These are phyloP conservation scores for Polydrusus pterygomalis DNA, from an alignment of 2,888 invertebrate genomes.

Conservation along the genomic window DNA sequence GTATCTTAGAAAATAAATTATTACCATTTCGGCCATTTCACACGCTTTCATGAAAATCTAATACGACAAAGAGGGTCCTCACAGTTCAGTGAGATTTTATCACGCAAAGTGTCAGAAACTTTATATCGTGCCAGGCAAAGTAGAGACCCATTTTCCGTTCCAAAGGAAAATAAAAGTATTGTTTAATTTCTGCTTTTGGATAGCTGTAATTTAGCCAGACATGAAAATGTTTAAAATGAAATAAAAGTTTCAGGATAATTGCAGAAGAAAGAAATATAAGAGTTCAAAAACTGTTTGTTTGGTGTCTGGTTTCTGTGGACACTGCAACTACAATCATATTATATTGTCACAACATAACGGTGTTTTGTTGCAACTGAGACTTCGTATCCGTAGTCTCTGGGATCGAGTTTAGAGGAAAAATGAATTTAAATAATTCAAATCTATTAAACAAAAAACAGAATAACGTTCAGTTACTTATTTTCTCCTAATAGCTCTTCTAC, in stretches of 20 bases:
- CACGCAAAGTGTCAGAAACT: slow-evolving; percentile 41
- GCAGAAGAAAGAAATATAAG: neutral
- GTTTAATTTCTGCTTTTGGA: slow-evolving; percentile 14
- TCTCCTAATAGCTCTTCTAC: too few species aligned
- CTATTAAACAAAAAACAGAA: too few species aligned
- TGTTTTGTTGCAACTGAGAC: too few species aligned
- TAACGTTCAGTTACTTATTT: too few species aligned
- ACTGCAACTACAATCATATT: too few species aligned
- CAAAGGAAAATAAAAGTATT: slow-evolving; percentile 33
- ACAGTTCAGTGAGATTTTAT: slow-evolving; percentile 35
- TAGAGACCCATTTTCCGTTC: slow-evolving; percentile 21
- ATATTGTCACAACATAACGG: too few species aligned
- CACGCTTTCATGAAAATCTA: slow-evolving; percentile 25
- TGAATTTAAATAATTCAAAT: too few species aligned
- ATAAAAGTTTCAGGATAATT: slow-evolving; percentile 15
- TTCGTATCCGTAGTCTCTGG: too few species aligned
- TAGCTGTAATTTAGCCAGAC: slow-evolving; percentile 30
- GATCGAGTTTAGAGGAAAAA: too few species aligned
- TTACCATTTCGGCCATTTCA: slow-evolving; percentile 23
- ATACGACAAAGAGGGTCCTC: slow-evolving; percentile 25
- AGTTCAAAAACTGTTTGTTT: too few species aligned
- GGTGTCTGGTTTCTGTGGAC: too few species aligned
- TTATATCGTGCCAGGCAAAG: slow-evolving; percentile 31
- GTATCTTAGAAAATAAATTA: slow-evolving; percentile 16
- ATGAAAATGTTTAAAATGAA: slow-evolving; percentile 24